Percentiles rank a stretch among this genome's conserved stretches.
Evolutionary conservation across 1,140 invertebrate genomes (phyloP).

Genomic region (Elymnias hypermnestra): DNA sequence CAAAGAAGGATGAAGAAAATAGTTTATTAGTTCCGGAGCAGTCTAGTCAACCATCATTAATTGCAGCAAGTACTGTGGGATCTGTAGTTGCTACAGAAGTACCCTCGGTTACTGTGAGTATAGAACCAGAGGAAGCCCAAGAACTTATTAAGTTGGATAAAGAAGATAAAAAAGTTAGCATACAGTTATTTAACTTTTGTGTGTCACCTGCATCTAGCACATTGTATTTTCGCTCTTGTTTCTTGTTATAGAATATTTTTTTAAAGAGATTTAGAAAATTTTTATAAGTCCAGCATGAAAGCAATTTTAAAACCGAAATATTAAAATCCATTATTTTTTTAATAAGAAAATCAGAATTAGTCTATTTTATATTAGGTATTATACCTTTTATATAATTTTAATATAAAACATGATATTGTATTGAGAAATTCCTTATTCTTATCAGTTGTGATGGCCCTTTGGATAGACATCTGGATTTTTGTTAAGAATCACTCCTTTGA

Average conservation of each 20-base stretch:
- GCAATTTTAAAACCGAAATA: too few relatives aligned
- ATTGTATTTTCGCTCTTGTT: not conserved
- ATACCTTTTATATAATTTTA: too few relatives aligned
- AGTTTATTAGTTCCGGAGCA: constrained; percentile 36
- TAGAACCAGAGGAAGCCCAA: constrained; percentile 35
- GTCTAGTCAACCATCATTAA: constrained; percentile 23
- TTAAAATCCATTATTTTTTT: too few relatives aligned
- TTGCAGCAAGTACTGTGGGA: constrained; percentile 26
- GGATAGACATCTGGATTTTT: too few relatives aligned
- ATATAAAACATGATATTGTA: too few relatives aligned
- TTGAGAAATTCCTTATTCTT: too few relatives aligned
- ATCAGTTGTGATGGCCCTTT: too few relatives aligned
- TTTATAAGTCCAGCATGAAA: too few relatives aligned
- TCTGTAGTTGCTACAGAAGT: constrained; percentile 25
- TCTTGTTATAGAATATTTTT: not conserved
- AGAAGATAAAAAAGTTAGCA: constrained; percentile 47
- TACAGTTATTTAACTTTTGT: not conserved
- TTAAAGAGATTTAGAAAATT: too few relatives aligned
- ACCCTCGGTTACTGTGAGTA: constrained; percentile 21
- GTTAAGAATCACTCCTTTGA: too few relatives aligned
- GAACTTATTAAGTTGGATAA: constrained; percentile 34
- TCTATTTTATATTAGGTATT: too few relatives aligned
- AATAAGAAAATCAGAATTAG: too few relatives aligned
- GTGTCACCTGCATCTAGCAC: not conserved
- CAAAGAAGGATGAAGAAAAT: constrained; percentile 48